phyloP scores from a whole-genome alignment of 2,888 invertebrate genomes.

The Eilema caniola region DNA sequence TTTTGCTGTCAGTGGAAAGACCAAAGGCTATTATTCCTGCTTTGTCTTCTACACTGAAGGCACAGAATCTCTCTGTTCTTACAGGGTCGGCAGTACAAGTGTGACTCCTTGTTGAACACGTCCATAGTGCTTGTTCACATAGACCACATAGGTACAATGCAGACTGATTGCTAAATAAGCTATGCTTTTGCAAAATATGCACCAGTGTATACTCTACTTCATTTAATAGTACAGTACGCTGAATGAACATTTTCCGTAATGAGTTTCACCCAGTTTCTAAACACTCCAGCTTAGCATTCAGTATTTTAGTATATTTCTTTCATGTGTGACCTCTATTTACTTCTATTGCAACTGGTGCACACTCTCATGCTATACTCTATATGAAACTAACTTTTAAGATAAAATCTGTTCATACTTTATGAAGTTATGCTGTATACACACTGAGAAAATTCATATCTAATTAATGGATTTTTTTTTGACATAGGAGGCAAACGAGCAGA shows the following conservation, averaged over 20 bases:
- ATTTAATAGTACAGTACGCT: background rate
- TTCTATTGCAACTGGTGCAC: background rate
- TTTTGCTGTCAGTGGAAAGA: too few relatives aligned
- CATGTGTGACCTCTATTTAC: conserved; percentile 7
- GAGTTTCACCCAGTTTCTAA: conserved; percentile 9
- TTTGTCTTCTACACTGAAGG: too few relatives aligned
- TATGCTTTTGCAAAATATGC: background rate
- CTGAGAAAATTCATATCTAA: background rate
- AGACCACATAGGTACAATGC: too few relatives aligned
- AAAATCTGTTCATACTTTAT: background rate
- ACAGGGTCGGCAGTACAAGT: too few relatives aligned
- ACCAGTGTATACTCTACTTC: background rate
- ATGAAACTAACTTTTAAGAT: conserved; percentile 7
- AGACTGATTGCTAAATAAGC: too few relatives aligned
- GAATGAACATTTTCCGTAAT: background rate
- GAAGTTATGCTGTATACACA: background rate
- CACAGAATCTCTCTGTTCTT: too few relatives aligned
- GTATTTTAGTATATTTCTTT: conserved; percentile 14
- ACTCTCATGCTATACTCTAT: background rate
- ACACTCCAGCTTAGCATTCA: background rate
- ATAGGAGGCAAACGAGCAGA: too few relatives aligned
- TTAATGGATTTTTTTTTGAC: conserved; percentile 2
- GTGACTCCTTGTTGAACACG: too few relatives aligned
- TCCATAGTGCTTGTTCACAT: too few relatives aligned
- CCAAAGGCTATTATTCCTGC: too few relatives aligned